A percentile compares a stretch with the other conserved stretches of the same genome.
Evolutionary conservation across 2,113 vertebrate species (phyloP).

Genomic region (Pygoscelis antarcticus): DNA sequence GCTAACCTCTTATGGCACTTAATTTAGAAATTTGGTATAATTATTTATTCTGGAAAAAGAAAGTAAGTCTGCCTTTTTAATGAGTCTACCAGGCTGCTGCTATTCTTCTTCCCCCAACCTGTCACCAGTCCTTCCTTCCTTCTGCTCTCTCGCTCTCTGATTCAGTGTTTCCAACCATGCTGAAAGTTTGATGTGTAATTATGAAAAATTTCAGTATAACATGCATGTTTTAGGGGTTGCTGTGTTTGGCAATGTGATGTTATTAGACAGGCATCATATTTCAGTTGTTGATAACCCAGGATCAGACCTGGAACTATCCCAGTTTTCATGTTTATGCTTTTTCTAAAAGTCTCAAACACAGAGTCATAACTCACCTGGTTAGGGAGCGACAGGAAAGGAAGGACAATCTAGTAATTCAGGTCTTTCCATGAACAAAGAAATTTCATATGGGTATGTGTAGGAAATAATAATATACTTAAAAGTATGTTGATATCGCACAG

Average conservation of each 20-base stretch:
- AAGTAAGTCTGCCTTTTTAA: neutral
- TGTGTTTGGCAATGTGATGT: neutral
- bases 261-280: neutral
- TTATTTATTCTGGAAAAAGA: neutral
- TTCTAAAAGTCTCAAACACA: neutral
- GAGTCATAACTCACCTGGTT: neutral
- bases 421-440: neutral
- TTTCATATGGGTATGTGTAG: neutral
- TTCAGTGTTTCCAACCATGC: neutral
- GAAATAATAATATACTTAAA: neutral
- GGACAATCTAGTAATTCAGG: neutral
- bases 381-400: neutral
- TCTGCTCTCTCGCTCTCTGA: neutral
- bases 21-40: neutral
- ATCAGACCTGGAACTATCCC: neutral
- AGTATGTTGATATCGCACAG: neutral
- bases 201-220: neutral
- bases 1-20: neutral
- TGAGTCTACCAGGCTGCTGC: neutral
- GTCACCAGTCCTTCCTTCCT: neutral
- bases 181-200: conserved; percentile 1
- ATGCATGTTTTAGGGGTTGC: neutral
- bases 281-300: neutral
- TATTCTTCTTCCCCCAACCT: neutral
- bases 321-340: neutral